Conservation (phyloP, 1,140 invertebrate genomes). For the Hypsibius dujardini region DNA sequence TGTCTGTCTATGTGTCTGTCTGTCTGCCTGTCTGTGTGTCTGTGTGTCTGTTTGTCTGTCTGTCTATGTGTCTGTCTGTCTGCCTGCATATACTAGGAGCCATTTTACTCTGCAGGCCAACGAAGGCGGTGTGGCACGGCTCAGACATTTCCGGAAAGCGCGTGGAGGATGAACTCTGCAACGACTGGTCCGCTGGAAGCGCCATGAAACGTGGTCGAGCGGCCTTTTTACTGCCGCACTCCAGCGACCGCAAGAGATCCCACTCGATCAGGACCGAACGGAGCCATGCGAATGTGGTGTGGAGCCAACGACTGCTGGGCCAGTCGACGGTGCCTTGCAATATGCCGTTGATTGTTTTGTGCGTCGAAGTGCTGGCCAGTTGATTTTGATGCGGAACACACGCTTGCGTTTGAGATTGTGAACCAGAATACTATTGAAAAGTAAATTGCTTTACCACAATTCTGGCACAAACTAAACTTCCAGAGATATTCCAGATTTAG, state of each 20-base stretch:
- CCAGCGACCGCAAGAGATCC: background rate
- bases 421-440: no score
- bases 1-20: no score
- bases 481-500: no score
- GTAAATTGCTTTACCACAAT: no score
- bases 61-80: background rate
- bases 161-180: slow-evolving; percentile 59
- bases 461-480: no score
- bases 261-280: background rate
- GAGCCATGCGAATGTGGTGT: background rate
- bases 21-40: no score
- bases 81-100: background rate
- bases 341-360: background rate
- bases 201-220: slow-evolving; percentile 26
- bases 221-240: background rate
- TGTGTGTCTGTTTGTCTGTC: background rate
- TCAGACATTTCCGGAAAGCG: slow-evolving; percentile 61
- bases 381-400: no score
- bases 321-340: slow-evolving; percentile 14
- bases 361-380: slow-evolving; percentile 9
- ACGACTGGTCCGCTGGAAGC: slow-evolving; percentile 66
- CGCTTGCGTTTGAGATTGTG: no score
- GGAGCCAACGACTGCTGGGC: background rate
- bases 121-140: slow-evolving; percentile 85
- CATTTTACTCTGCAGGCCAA: slow-evolving; percentile 47